phyloP scores from a whole-genome alignment of 2,888 invertebrate species.

The Lamellibrachia satsuma region DNA sequence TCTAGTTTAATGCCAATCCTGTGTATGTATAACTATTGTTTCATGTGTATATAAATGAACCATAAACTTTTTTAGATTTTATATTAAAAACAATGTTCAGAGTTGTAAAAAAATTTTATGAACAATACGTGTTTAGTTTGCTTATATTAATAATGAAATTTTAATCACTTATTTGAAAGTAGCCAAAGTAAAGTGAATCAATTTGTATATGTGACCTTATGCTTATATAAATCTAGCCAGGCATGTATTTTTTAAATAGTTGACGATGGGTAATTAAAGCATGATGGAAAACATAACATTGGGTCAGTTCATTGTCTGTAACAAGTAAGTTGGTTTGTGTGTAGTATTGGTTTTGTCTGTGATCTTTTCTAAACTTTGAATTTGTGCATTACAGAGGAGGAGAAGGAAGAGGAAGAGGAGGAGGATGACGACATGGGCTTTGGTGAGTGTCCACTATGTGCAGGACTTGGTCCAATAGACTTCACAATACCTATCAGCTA shows the following conservation, averaged over 20 bases:
- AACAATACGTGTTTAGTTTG: no score
- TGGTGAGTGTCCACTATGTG: slow-evolving; percentile 49
- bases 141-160: no score
- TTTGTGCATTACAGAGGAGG: slow-evolving; percentile 27
- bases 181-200: no score
- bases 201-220: no score
- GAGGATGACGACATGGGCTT: slow-evolving; percentile 66
- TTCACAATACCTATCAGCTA: no score
- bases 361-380: not conserved
- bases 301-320: not conserved
- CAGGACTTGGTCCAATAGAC: no score
- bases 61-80: not conserved
- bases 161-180: no score
- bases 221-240: no score
- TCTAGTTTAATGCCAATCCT: not conserved
- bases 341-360: not conserved
- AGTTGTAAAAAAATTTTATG: no score
- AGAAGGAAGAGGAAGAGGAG: slow-evolving; percentile 52
- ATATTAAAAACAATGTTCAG: no score
- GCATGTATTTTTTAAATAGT: no score
- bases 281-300: not conserved
- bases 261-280: no score
- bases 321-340: not conserved
- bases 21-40: not conserved
- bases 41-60: not conserved